Conservation (phyloP, 2,888 invertebrate species). For the Drosophila rellima region DNA sequence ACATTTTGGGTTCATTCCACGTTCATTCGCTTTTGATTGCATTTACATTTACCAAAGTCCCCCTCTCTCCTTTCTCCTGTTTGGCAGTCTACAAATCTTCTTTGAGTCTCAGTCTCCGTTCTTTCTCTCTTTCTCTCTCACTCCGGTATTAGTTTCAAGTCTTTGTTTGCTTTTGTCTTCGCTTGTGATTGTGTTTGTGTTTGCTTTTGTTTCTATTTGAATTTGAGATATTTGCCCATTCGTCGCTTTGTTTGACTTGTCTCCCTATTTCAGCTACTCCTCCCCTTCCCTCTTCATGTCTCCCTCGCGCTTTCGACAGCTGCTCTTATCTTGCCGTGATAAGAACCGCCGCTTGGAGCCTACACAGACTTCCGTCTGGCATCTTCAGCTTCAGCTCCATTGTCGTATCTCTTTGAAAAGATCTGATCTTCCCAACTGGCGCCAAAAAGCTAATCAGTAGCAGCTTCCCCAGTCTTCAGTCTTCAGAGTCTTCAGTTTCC, state of each 20-base stretch:
- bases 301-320: constrained; percentile 25
- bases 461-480: constrained; percentile 21
- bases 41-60: constrained; percentile 50
- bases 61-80: not conserved
- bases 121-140: not conserved
- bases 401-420: constrained; percentile 12
- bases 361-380: constrained; percentile 40
- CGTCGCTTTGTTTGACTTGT: constrained; percentile 47
- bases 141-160: constrained; percentile 5
- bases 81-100: constrained; percentile 18
- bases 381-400: constrained; percentile 32
- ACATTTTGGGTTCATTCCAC: constrained; percentile 56
- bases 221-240: constrained; percentile 67
- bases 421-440: constrained; percentile 47
- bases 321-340: constrained; percentile 46
- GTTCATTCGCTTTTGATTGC: constrained; percentile 49
- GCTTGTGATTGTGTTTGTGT: constrained; percentile 50
- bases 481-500: not conserved
- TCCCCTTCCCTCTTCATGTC: not conserved
- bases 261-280: constrained; percentile 13
- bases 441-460: constrained; percentile 50
- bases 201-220: constrained; percentile 75
- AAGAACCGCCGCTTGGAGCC: constrained; percentile 38
- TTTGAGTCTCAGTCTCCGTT: not conserved
- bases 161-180: constrained; percentile 38